Evolutionary conservation across 2,113 vertebrate genomes (phyloP).

Genomic region (Phycodurus eques): DNA sequence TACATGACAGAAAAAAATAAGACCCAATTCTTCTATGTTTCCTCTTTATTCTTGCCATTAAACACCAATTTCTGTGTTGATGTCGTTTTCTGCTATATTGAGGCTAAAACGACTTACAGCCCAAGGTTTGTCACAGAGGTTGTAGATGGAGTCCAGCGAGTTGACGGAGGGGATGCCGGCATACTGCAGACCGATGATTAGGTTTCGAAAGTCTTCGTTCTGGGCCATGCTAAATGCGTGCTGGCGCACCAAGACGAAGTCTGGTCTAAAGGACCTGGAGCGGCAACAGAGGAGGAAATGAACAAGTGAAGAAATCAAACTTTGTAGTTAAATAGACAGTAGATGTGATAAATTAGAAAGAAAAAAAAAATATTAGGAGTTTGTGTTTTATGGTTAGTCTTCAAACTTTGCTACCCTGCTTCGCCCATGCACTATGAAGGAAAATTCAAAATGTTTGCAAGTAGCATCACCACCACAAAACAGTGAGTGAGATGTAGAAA

Average conservation of each 20-base stretch:
- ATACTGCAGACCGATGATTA: conserved; percentile 95
- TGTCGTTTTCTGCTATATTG: not conserved
- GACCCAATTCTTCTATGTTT: not conserved
- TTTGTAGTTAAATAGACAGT: not conserved
- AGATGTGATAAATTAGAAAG: not conserved
- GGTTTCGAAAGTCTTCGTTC: conserved; percentile 92
- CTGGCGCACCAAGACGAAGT: conserved; percentile 93
- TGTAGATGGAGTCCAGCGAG: conserved; percentile 93
- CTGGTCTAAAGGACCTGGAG: conserved; percentile 90
- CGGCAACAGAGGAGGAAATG: conserved; percentile 6
- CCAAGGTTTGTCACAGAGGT: conserved; percentile 98
- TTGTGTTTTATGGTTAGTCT: not conserved
- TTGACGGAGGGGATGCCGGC: conserved; percentile 90
- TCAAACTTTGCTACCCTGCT: not conserved
- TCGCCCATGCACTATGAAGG: not conserved
- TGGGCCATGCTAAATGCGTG: conserved; percentile 96
- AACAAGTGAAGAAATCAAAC: not conserved
- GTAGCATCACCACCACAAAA: not conserved
- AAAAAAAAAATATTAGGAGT: not conserved
- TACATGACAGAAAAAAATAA: not conserved
- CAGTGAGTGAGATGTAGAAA: not conserved
- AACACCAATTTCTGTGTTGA: not conserved
- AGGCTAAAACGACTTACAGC: conserved; percentile 75
- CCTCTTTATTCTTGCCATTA: not conserved
- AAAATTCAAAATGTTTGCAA: not conserved